phyloP scores from a whole-genome alignment of 2,888 invertebrate genomes.

The Escarpia spicata region DNA sequence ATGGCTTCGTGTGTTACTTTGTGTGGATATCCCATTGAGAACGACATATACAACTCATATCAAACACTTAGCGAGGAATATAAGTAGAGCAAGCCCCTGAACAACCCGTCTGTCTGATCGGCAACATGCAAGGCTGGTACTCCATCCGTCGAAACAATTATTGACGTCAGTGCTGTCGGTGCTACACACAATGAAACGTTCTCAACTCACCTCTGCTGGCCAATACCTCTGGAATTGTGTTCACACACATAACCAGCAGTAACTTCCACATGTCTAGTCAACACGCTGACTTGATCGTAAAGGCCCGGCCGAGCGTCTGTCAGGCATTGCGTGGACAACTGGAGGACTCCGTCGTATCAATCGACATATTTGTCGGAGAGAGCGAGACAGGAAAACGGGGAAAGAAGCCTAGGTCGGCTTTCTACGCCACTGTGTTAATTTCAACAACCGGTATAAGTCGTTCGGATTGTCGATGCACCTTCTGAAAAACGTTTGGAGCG shows the following conservation, averaged over 20 bases:
- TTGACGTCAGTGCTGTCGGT: neutral
- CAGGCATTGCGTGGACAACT: neutral
- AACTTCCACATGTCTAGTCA: neutral
- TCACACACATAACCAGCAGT: neutral
- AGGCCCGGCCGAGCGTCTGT: neutral
- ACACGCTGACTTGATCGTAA: neutral
- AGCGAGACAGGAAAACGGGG: neutral
- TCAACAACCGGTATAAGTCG: constrained; percentile 6
- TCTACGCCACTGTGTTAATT: neutral
- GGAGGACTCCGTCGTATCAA: neutral
- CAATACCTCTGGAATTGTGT: neutral
- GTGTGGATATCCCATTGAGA: neutral
- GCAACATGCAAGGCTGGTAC: neutral
- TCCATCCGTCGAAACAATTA: neutral
- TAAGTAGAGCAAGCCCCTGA: neutral
- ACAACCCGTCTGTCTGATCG: neutral
- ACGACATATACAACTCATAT: neutral
- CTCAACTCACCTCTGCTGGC: neutral
- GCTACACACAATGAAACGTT: neutral
- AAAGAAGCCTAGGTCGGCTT: neutral
- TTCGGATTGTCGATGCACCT: neutral
- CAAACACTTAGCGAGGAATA: neutral
- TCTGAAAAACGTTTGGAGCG: neutral
- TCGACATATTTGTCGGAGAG: neutral
- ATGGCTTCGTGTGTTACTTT: neutral